Conservation (phyloP, 2,797 vertebrate genomes). For the Liasis olivaceus region DNA sequence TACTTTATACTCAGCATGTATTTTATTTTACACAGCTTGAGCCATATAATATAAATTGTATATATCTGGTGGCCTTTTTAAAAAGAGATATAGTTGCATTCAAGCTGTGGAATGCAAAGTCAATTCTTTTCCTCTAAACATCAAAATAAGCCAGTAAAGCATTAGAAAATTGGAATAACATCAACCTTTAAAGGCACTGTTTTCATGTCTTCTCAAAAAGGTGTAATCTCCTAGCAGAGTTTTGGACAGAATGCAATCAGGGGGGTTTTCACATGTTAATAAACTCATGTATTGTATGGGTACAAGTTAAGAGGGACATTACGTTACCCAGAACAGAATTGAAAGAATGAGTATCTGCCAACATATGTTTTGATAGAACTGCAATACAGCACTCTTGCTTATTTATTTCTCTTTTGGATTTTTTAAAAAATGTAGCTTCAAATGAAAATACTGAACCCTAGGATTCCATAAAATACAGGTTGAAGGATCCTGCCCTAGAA, state of each 20-base stretch:
- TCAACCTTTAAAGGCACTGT: conserved; percentile 69
- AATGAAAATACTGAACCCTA: not conserved
- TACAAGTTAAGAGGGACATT: not conserved
- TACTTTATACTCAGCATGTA: conserved; percentile 42
- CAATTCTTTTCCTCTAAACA: conserved; percentile 24
- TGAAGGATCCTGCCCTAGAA: too few relatives aligned
- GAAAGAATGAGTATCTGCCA: not conserved
- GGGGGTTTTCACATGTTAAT: conserved; percentile 68
- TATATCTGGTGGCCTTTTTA: conserved; percentile 10
- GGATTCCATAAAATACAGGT: not conserved
- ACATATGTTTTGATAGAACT: not conserved
- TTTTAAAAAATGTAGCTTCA: not conserved
- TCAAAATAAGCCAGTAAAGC: conserved; percentile 46
- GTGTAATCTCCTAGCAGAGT: conserved; percentile 76
- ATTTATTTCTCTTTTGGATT: not conserved
- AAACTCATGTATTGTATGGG: not conserved
- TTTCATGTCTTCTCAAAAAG: conserved; percentile 75
- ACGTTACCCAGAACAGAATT: not conserved
- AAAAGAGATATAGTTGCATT: conserved; percentile 32
- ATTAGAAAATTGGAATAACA: conserved; percentile 57
- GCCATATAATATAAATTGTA: conserved; percentile 45
- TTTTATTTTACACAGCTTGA: conserved; percentile 30
- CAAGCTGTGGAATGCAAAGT: conserved; percentile 50
- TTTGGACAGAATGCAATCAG: conserved; percentile 80
- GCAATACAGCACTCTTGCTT: not conserved